Evolutionary conservation across 2,888 invertebrate genomes (phyloP).

Genomic region (Zeuzera pyrina): DNA sequence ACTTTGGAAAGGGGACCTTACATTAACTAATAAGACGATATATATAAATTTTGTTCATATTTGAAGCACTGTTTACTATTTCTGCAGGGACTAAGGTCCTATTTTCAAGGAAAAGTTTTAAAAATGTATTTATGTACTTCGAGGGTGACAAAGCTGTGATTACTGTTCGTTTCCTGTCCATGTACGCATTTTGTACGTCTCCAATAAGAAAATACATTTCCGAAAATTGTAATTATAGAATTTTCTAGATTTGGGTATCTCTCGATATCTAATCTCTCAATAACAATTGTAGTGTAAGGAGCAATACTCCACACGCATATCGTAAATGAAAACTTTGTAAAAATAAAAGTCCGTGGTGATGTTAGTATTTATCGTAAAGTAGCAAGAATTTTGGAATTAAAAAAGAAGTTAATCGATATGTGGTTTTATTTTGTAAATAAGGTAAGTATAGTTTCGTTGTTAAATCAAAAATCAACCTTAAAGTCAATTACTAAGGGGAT

Average conservation of each 20-base stretch:
- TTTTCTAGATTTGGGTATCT: constrained; percentile 16
- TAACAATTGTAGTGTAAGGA: constrained; percentile 26
- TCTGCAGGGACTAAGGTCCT: no score
- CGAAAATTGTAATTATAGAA: constrained; percentile 3
- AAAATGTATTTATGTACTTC: constrained; percentile 10
- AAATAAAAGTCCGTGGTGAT: constrained; percentile 30
- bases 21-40: no score
- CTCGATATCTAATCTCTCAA: constrained; percentile 14
- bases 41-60: no score
- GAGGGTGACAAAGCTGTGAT: constrained; percentile 23
- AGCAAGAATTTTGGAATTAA: constrained; percentile 50
- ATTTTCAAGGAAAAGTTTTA: no score
- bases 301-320: constrained; percentile 62
- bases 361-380: constrained; percentile 47
- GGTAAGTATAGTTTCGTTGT: no score
- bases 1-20: no score
- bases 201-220: constrained; percentile 1
- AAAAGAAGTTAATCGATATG: constrained; percentile 27
- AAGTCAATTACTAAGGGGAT: no score
- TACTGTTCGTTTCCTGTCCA: constrained; percentile 14
- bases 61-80: no score
- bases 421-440: no score
- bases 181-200: constrained; percentile 5
- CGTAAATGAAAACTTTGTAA: constrained; percentile 41
- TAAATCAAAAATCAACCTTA: no score